These are phyloP conservation scores for Dryocosmus kuriphilus DNA, from an alignment of 2,888 invertebrate species.

Conservation along the genomic window DNA sequence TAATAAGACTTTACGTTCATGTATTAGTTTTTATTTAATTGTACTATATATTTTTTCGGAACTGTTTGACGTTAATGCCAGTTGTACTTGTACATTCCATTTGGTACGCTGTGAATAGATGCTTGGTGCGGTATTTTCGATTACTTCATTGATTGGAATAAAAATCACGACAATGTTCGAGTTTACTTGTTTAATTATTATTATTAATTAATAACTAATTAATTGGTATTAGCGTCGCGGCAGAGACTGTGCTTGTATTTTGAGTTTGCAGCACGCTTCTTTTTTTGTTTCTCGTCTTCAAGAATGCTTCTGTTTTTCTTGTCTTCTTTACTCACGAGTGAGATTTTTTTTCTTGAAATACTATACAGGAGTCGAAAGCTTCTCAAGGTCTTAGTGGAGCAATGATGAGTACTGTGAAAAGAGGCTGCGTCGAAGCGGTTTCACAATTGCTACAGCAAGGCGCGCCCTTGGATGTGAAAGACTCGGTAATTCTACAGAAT, in stretches of 20 bases:
- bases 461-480: conserved; percentile 73
- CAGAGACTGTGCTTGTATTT: conserved; percentile 14
- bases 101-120: conserved; percentile 51
- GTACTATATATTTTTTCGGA: conserved; percentile 16
- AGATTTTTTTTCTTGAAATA: conserved; percentile 54
- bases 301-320: conserved; percentile 14
- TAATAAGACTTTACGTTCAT: conserved; percentile 44
- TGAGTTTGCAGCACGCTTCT: conserved; percentile 21
- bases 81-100: conserved; percentile 54
- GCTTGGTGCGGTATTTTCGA: conserved; percentile 30
- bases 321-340: conserved; percentile 33
- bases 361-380: conserved; percentile 73
- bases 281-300: conserved; percentile 15
- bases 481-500: conserved; percentile 69
- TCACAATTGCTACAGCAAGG: conserved; percentile 74
- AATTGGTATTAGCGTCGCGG: conserved; percentile 38
- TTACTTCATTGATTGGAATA: conserved; percentile 32
- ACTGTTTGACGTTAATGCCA: conserved; percentile 52
- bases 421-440: conserved; percentile 74
- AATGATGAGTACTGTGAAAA: conserved; percentile 75
- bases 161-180: conserved; percentile 13
- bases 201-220: neutral
- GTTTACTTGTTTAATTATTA: conserved; percentile 6
- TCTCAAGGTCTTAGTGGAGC: conserved; percentile 75
- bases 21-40: conserved; percentile 38